Evolutionary conservation across 53 echinoderm and acorn worm genomes (phyloP).

Genomic region (Paracentrotus lividus): DNA sequence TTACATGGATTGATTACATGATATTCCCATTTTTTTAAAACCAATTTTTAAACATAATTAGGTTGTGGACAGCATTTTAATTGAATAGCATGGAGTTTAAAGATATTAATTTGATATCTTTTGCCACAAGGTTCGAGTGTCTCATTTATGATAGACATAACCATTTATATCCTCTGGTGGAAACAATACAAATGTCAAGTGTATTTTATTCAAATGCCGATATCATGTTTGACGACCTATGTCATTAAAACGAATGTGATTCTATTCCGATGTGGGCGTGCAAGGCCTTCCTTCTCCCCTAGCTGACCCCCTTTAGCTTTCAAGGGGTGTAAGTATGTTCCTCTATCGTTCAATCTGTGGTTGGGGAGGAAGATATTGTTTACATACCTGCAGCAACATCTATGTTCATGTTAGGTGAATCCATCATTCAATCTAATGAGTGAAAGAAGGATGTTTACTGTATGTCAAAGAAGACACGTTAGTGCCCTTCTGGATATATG

Average conservation of each 20-base stretch:
- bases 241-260: neutral
- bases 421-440: no score
- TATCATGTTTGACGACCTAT: neutral
- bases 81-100: no score
- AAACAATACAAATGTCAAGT: conserved; percentile 9
- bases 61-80: no score
- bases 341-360: conserved; percentile 52
- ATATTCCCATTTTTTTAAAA: no score
- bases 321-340: conserved; percentile 43
- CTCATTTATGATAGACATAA: neutral
- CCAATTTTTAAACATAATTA: no score
- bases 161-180: neutral
- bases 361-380: conserved; percentile 56
- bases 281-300: neutral
- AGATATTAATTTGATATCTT: neutral
- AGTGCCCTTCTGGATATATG: no score
- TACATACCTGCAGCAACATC: conserved; percentile 28
- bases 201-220: neutral
- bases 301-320: conserved; percentile 17
- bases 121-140: neutral
- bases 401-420: conserved; percentile 35
- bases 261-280: conserved; percentile 28
- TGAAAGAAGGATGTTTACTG: no score
- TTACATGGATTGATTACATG: no score
- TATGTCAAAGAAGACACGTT: no score